Conservation (phyloP, 2,888 invertebrate genomes). For the Brachylomia viminalis region DNA sequence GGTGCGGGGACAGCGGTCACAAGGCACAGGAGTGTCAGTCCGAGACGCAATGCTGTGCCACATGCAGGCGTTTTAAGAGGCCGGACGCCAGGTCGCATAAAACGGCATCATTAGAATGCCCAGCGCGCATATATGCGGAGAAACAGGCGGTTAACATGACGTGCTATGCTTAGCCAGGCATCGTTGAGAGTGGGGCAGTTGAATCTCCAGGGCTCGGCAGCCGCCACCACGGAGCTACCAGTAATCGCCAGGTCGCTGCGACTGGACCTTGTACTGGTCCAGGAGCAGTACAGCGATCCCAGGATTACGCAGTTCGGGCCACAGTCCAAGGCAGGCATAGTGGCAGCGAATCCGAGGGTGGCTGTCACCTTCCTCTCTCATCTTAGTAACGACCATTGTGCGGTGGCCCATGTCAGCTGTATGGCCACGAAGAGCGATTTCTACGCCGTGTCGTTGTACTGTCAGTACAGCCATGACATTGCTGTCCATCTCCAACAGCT, state of each 20-base stretch:
- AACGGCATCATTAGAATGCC: constrained; percentile 56
- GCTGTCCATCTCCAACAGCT: constrained; percentile 25
- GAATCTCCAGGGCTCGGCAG: constrained; percentile 54
- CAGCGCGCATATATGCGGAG: constrained; percentile 53
- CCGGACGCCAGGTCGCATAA: constrained; percentile 37
- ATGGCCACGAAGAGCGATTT: fast-evolving
- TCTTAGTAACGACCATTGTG: not conserved
- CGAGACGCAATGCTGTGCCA: constrained; percentile 47
- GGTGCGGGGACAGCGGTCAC: constrained; percentile 61
- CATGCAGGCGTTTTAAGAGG: constrained; percentile 54
- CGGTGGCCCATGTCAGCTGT: not conserved
- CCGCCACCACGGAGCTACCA: constrained; percentile 56
- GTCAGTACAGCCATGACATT: constrained; percentile 15
- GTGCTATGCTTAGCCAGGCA: constrained; percentile 34
- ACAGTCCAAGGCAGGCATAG: not conserved
- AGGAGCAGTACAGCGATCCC: constrained; percentile 60
- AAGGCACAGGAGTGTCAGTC: constrained; percentile 27
- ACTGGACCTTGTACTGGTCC: constrained; percentile 62
- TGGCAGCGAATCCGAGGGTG: not conserved
- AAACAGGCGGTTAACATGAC: constrained; percentile 13
- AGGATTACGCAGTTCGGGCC: not conserved
- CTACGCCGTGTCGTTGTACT: not conserved
- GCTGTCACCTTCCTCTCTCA: not conserved
- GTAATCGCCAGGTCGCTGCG: constrained; percentile 37
- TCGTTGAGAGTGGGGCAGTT: constrained; percentile 56